phyloP scores from a whole-genome alignment of 2,888 invertebrate species.

The Onthophagus sagittarius region DNA sequence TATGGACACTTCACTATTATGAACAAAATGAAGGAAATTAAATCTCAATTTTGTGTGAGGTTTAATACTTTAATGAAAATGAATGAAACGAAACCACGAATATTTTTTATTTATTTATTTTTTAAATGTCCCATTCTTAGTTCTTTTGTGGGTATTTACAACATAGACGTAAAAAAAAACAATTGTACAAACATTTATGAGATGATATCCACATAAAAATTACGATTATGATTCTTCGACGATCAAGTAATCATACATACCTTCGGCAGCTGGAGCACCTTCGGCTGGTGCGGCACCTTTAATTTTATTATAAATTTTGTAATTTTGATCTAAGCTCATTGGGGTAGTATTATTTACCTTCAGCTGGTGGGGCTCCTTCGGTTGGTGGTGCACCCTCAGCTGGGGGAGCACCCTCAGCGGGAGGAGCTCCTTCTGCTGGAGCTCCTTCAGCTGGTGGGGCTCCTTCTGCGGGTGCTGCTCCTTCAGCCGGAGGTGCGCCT shows the following conservation, averaged over 20 bases:
- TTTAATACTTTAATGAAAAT: too few species aligned
- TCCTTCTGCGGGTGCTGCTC: conserved; percentile 39
- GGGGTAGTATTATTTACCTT: conserved; percentile 22
- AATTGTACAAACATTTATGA: not conserved
- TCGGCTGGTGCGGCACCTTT: conserved; percentile 34
- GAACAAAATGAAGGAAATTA: too few species aligned
- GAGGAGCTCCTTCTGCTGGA: conserved; percentile 41
- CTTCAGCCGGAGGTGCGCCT: conserved; percentile 38
- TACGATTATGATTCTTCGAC: conserved; percentile 38
- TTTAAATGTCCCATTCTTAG: not conserved
- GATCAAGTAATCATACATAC: conserved; percentile 28
- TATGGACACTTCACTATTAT: too few species aligned
- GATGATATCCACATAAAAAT: conserved; percentile 9
- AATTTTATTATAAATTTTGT: not conserved
- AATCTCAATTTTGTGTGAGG: too few species aligned
- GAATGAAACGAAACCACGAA: not conserved
- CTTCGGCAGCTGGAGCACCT: conserved; percentile 40
- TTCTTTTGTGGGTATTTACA: not conserved
- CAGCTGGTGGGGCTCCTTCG: conserved; percentile 39
- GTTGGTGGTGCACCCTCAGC: conserved; percentile 30
- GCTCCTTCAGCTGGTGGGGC: conserved; percentile 41
- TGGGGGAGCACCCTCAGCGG: conserved; percentile 30
- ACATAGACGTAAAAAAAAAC: not conserved
- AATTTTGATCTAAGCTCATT: not conserved
- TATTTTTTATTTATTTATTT: conserved; percentile 33